Base-by-base conservation (phyloP, 2,888 invertebrate species). In the Oscheius sp. region DNA sequence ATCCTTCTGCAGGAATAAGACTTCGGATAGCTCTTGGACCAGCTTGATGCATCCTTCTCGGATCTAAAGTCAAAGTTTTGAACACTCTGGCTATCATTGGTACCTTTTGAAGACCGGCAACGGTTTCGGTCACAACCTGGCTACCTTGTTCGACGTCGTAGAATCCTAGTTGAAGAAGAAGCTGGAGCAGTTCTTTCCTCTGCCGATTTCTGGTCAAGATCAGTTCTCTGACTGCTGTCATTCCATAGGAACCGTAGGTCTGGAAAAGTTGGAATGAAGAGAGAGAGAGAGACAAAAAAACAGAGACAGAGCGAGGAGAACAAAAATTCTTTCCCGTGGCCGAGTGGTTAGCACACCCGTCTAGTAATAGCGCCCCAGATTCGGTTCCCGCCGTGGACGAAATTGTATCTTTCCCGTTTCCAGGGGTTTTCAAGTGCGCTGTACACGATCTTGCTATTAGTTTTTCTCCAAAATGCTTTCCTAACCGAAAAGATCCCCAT, bases 171-270 rank as follows among this genome's bases (percentile, higher is more conserved):
- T 93, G 93, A 0, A 95, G 91, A 48, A 99, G 90, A 5, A 94
- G 93, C 68, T 94, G 92, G 0, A 97, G 91, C 88, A 94, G 95
- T 59, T 93, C 93, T 21, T 94, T 91, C 76, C 95, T 94, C 73
- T 94, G 93, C 0, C 94, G 94, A 1, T 95, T 95, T 75, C 96
- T 92, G 87, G 94, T 93, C 2, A 94, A 90, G 10, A 95, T 93
- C 87, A 98, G 91, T 88, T 96, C 95, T 82, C 94, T 93, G n/a
- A 98, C 90, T 48, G 97, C 92, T 75, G 93, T 93, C 88, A 96
- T 91, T 5, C 94, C 94, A 83, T 93, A 91, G 29, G 92, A 89
- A n/a, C 93, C 92, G 70, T 93, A 89, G 35, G 78, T 84, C 90
- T 90, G 80, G 35, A 70, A 2, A 5, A 70, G n/a, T 55, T 29